Evolutionary conservation across 2,113 vertebrate genomes (phyloP).

Genomic region (Callipepla squamata): DNA sequence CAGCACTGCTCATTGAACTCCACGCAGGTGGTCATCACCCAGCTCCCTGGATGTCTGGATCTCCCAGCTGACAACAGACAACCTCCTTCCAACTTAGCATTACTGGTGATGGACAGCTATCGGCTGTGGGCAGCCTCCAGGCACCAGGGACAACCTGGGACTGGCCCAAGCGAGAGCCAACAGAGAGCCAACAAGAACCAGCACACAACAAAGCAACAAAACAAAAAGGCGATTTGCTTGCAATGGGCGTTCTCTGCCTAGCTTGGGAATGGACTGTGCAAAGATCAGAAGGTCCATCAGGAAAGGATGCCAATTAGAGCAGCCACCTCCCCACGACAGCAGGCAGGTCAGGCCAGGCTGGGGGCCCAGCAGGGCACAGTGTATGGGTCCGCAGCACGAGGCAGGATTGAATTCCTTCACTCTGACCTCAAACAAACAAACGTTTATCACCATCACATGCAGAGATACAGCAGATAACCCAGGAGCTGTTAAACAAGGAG

Average conservation of each 20-base stretch:
- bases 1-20: too few relatives aligned
- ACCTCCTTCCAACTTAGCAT: too few relatives aligned
- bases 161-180: not conserved
- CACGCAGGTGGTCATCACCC: too few relatives aligned
- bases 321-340: not conserved
- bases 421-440: not conserved
- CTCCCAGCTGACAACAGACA: too few relatives aligned
- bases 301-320: not conserved
- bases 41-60: too few relatives aligned
- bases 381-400: accelerated
- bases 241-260: not conserved
- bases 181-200: accelerated
- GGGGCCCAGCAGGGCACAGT: accelerated
- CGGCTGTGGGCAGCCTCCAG: too few relatives aligned
- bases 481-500: not conserved
- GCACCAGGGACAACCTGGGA: not conserved
- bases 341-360: not conserved
- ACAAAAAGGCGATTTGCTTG: not conserved
- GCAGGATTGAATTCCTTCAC: not conserved
- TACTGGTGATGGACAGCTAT: too few relatives aligned
- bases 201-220: not conserved
- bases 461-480: not conserved
- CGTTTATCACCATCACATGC: not conserved
- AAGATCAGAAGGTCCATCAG: not conserved
- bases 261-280: not conserved